Evolutionary conservation across 2,797 vertebrate genomes (phyloP).

Genomic region (Brachymystax lenok): DNA sequence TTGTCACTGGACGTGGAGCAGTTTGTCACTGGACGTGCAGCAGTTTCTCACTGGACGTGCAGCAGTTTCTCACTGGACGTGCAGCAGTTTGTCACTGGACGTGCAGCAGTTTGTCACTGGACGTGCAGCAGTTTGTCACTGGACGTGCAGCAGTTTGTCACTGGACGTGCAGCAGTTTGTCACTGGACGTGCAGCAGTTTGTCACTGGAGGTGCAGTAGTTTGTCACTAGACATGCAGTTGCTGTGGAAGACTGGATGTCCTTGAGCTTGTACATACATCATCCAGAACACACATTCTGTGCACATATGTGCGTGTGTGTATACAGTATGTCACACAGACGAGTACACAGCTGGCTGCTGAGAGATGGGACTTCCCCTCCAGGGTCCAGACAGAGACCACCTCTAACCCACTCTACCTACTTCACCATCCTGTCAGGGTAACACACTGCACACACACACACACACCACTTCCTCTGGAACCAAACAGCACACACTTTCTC

Average conservation of each 20-base stretch:
- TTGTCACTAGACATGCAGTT: background rate
- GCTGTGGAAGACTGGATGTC: background rate
- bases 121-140: too few species aligned
- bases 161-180: background rate
- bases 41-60: background rate
- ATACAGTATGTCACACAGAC: conserved; percentile 14
- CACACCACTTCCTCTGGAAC: conserved; percentile 50
- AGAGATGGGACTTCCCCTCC: conserved; percentile 51
- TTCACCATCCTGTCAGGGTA: conserved; percentile 53
- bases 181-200: background rate
- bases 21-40: background rate
- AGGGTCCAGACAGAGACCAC: conserved; percentile 39
- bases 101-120: background rate
- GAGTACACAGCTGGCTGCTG: conserved; percentile 27
- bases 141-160: background rate
- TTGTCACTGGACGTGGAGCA: background rate
- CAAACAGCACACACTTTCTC: conserved; percentile 28
- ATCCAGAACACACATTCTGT: background rate
- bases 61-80: too few species aligned
- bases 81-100: background rate
- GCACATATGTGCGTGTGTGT: conserved; percentile 7
- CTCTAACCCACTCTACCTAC: conserved; percentile 55
- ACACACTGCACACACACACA: conserved; percentile 22
- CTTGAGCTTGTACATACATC: background rate
- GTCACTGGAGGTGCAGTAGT: background rate